Evolutionary conservation across 2,113 vertebrate genomes (phyloP), one percentile per base, ranked within the genome.

Genomic region (Microtus montanus): DNA sequence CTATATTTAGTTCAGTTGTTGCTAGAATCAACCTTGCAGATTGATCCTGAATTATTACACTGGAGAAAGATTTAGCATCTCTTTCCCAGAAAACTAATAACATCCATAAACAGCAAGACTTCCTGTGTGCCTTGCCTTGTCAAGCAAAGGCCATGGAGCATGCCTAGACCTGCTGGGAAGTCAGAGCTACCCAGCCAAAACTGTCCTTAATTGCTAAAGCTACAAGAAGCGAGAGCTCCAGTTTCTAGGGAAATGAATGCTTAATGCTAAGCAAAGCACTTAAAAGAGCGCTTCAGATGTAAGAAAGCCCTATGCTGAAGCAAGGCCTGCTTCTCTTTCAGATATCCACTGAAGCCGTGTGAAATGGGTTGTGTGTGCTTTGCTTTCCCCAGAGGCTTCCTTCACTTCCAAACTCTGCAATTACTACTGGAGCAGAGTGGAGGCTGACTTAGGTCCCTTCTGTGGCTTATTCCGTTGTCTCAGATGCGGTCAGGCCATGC

Each of bases 1-100:
- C 41, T 77, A 79, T 70, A 94, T 63, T 78, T 89, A 74, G 71
- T 74, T 94, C 13, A 24, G 41, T 92, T 96, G 61, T 89, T 87
- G 77, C 82, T 61, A 74, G 61, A 94, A 90, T 94, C 44, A 77
- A 41, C 75, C 93, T 95, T 93, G 91, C 47, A 83, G 70, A 13
- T 54, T 80, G 90, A 64, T 93, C 92, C 83, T 73, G 7, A 75
- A 82, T 74, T 84, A 96, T 87, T 58, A 80, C 86, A 84, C 1
- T 49, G 35, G 94, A n/a, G 78, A 68, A 93, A 90, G 84, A 96
- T 97, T 96, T 96, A 93, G 82, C 63, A 93, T 87, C 38, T 70
- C 12, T 96, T 97, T 96, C 95, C 93, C 94, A 95, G 94, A 94
- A 97, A 96, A 91, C 88, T 70, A 85, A 93, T 89, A 90, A 93